A percentile compares a stretch with the other conserved stretches of the same genome.
phyloP scores from a whole-genome alignment of 2,113 vertebrate species.

The Microcebus ravelobensis region DNA sequence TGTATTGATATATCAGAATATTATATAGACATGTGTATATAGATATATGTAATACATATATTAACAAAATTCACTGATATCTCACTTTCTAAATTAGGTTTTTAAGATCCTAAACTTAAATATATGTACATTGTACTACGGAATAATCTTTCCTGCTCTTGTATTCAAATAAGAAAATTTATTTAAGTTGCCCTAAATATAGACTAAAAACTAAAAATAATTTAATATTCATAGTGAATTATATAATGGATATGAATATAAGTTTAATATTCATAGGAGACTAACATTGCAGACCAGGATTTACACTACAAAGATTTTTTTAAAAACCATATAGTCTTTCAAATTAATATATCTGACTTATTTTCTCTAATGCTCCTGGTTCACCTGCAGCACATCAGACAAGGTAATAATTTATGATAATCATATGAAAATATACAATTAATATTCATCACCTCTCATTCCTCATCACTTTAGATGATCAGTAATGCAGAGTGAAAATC shows the following conservation, averaged over 20 bases:
- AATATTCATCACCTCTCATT: conserved; percentile 93
- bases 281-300: conserved; percentile 64
- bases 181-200: conserved; percentile 52
- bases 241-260: too few species aligned
- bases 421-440: conserved; percentile 93
- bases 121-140: neutral
- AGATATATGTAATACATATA: neutral
- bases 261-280: conserved; percentile 64
- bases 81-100: conserved; percentile 42
- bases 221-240: conserved; percentile 58
- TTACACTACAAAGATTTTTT: conserved; percentile 75
- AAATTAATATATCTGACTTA: conserved; percentile 86
- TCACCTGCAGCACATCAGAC: conserved; percentile 87
- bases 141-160: conserved; percentile 49
- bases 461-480: conserved; percentile 92
- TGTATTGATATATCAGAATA: neutral
- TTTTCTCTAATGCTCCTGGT: conserved; percentile 83
- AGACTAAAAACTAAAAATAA: conserved; percentile 50
- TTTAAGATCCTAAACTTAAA: conserved; percentile 50
- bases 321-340: conserved; percentile 81
- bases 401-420: conserved; percentile 94
- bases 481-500: conserved; percentile 92
- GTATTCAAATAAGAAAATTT: conserved; percentile 8
- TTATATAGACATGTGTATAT: neutral
- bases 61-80: neutral